phyloP scores from a whole-genome alignment of 1,140 invertebrate genomes.

The Halyomorpha halys region DNA sequence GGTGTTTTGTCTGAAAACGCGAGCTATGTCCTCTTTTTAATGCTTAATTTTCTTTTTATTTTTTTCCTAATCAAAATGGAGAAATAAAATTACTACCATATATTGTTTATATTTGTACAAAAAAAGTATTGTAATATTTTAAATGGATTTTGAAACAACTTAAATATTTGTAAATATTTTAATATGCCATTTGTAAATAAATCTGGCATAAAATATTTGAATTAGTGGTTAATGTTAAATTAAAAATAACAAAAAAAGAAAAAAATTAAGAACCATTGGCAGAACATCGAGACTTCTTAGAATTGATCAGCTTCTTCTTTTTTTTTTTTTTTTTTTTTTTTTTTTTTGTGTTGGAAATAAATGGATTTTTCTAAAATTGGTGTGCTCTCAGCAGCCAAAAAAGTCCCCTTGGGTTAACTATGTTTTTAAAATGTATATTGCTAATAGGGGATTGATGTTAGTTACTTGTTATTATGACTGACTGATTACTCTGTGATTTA shows the following conservation, averaged over 20 bases:
- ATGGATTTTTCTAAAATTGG: too few relatives aligned
- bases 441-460: constrained; percentile 6
- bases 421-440: constrained; percentile 1
- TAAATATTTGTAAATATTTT: constrained; percentile 15
- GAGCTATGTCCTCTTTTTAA: constrained; percentile 26
- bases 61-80: constrained; percentile 16
- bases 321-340: neutral
- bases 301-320: neutral
- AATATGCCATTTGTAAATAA: constrained; percentile 14
- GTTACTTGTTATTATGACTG: constrained; percentile 17
- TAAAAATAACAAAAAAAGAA: neutral
- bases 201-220: constrained; percentile 17
- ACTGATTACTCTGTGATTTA: constrained; percentile 21
- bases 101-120: constrained; percentile 20
- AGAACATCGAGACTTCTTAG: constrained; percentile 8
- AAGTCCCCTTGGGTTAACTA: too few relatives aligned
- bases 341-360: neutral
- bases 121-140: constrained; percentile 18
- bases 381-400: too few relatives aligned
- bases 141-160: constrained; percentile 13
- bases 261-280: constrained; percentile 7
- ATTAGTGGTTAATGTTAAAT: constrained; percentile 9
- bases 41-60: constrained; percentile 16
- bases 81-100: constrained; percentile 15
- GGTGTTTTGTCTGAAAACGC: constrained; percentile 25